phyloP scores from a whole-genome alignment of 2,113 vertebrate species.

The Ploceus nigricollis region DNA sequence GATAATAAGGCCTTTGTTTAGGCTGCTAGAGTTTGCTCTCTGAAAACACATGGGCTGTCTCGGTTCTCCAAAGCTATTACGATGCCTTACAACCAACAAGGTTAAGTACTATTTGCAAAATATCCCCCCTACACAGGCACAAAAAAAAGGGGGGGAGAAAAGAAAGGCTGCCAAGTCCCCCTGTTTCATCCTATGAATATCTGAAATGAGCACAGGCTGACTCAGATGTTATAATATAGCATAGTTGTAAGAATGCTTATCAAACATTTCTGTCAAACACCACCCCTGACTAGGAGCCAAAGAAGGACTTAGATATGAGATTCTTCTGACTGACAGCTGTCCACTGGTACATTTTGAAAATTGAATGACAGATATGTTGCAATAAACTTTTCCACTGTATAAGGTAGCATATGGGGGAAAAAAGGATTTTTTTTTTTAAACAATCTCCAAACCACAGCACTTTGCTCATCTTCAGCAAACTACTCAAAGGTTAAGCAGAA shows the following conservation, averaged over 20 bases:
- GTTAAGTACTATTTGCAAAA: not conserved
- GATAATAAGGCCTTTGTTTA: constrained; percentile 21
- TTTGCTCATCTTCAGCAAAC: not conserved
- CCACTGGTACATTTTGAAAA: not conserved
- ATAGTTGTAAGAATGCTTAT: not conserved
- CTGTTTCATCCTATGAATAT: not conserved
- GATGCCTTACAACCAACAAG: not conserved
- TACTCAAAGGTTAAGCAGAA: not conserved
- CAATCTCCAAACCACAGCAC: not conserved
- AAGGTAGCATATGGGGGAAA: not conserved
- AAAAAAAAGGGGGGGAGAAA: accelerated
- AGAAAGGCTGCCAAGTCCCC: not conserved
- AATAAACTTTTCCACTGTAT: not conserved
- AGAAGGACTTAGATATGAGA: constrained; percentile 1
- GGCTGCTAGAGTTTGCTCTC: not conserved
- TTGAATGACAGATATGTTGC: not conserved
- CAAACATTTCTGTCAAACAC: not conserved
- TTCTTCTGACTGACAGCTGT: constrained; percentile 39
- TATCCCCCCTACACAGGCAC: accelerated
- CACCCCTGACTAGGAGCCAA: not conserved
- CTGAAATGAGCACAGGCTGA: not conserved
- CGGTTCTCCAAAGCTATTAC: not conserved
- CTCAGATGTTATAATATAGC: not conserved
- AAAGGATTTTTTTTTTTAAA: not conserved
- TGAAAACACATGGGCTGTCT: not conserved